phyloP scores from a whole-genome alignment of 2,113 vertebrate genomes.

The Thunnus maccoyii region DNA sequence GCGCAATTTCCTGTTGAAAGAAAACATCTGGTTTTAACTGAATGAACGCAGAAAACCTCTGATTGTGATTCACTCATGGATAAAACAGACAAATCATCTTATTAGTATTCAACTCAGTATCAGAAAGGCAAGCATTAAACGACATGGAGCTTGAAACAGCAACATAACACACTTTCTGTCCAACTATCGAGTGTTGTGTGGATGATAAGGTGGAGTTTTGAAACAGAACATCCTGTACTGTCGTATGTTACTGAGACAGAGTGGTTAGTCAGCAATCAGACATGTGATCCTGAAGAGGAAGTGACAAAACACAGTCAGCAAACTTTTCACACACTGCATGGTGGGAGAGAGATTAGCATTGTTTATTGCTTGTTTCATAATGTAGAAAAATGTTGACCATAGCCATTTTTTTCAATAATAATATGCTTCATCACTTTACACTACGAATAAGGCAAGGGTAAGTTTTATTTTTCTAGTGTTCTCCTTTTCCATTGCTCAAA shows the following conservation, averaged over 20 bases:
- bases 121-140: not conserved
- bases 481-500: not conserved
- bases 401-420: not conserved
- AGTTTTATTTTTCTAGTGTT: not conserved
- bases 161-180: not conserved
- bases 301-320: slow-evolving; percentile 34
- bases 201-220: not conserved
- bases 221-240: slow-evolving; percentile 60
- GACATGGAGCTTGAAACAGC: not conserved
- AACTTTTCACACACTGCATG: not conserved
- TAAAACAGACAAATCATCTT: not conserved
- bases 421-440: not conserved
- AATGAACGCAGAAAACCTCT: too few relatives aligned
- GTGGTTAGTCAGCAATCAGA: slow-evolving; percentile 62
- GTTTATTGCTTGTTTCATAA: not conserved
- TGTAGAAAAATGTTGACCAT: not conserved
- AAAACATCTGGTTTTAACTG: slow-evolving; percentile 22
- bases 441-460: not conserved
- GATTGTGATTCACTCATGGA: not conserved
- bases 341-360: not conserved
- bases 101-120: not conserved
- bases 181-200: not conserved
- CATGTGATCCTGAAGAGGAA: slow-evolving; percentile 69
- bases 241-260: not conserved
- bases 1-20: slow-evolving; percentile 89